These are phyloP conservation scores for Progne subis DNA, from an alignment of 2,113 vertebrate species.

Conservation along the genomic window DNA sequence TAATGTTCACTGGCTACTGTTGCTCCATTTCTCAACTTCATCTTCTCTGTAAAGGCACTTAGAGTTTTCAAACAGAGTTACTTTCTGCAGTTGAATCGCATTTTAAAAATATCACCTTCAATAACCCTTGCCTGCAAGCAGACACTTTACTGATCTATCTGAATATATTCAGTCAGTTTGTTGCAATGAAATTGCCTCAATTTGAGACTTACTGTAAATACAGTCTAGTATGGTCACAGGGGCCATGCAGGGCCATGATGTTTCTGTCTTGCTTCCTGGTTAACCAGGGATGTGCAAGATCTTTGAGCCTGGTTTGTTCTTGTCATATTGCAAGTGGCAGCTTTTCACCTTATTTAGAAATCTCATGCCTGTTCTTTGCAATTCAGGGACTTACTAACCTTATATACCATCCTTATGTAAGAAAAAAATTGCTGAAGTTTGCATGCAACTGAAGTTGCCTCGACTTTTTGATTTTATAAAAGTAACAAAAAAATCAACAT, in stretches of 20 bases:
- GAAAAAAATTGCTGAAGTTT: background rate
- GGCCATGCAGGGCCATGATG: background rate
- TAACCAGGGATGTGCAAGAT: background rate
- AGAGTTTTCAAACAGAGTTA: background rate
- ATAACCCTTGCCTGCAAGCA: background rate
- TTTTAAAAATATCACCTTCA: background rate
- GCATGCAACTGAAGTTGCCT: background rate
- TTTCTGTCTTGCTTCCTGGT: background rate
- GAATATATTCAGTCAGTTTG: background rate
- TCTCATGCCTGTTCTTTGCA: background rate
- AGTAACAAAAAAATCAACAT: background rate
- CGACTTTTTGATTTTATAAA: background rate
- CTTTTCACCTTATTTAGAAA: background rate
- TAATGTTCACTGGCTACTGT: background rate
- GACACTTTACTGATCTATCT: background rate
- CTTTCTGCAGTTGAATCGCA: background rate
- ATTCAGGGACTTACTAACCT: background rate
- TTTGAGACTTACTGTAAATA: background rate
- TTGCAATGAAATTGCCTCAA: background rate
- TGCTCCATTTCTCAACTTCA: background rate
- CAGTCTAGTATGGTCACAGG: rapidly evolving
- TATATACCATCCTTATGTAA: background rate
- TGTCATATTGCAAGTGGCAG: background rate
- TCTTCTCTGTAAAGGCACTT: background rate
- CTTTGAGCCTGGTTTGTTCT: background rate